Evolutionary conservation across 2,797 vertebrate species (phyloP), one percentile per base, ranked within the genome.

Genomic region (Gephyroberyx darwinii): DNA sequence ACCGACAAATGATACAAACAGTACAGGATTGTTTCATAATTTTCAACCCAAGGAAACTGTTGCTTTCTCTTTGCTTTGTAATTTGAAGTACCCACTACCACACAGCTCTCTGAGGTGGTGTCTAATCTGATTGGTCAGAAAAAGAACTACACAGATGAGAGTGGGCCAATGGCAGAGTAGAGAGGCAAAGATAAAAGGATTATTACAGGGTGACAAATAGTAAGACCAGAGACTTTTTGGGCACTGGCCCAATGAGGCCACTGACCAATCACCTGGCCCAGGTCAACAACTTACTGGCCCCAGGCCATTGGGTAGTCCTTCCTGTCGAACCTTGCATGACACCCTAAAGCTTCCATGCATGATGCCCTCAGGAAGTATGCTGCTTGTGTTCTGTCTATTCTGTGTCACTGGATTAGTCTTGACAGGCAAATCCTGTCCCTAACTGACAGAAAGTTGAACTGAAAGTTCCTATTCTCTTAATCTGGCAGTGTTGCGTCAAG

Each of bases 371-470:
- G 12, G 52, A 54, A 54, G 26, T 17, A 26, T 30, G 52, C 4
- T 50, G 47, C 19, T 20, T 19, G 2, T 37, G 56, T 10, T 37
- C 33, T 45, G 19, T 20, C 19, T 19, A 3, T 26, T 26, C 26
- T 20, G 56, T 58, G 56, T 64, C 19, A 22, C 2, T 37, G 17
- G 22, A 35, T 45, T 53, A 20, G n/a, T 52, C 58, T 4, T 12
- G 19, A 26, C 13, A 58, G 12, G 35, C 17, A 19, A 35, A 4
- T 35, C 10, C 39, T 2, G 53, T 13, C 19, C 4, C 12, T 10
- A 50, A 30, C 3, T 0, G 10, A 45, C 26, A 56, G 53, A 76
- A 75, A 75, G 65, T 67, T 35, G 71, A 87, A 84, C 63, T 63
- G 66, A 82, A 78, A 56, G 35, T 55, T 52, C 17, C 67, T 33